Conservation (phyloP, 2,888 invertebrate genomes). For the Hecatera dysodea region DNA sequence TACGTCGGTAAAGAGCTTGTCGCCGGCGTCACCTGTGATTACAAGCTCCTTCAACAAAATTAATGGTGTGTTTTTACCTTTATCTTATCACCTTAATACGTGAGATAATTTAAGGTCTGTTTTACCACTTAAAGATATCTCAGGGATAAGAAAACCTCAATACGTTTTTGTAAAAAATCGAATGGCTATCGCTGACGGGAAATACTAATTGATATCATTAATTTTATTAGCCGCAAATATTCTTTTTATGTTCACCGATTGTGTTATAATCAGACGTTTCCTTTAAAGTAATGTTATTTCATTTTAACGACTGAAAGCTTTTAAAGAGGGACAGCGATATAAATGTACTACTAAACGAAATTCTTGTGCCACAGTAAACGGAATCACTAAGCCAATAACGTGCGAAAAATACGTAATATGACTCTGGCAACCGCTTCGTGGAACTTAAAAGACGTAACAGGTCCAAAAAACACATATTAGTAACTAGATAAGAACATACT, state of each 20-base stretch:
- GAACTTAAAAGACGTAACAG: not conserved
- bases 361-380: not conserved
- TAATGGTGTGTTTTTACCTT: constrained; percentile 64
- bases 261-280: constrained; percentile 15
- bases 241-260: constrained; percentile 44
- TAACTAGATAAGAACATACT: not conserved
- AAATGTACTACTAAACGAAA: not conserved
- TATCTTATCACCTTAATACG: constrained; percentile 66
- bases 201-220: constrained; percentile 59
- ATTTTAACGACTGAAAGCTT: constrained; percentile 41
- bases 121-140: constrained; percentile 67
- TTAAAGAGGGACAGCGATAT: constrained; percentile 9
- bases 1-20: constrained; percentile 60
- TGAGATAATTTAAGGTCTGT: constrained; percentile 64
- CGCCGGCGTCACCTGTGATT: constrained; percentile 58
- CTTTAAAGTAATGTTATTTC: constrained; percentile 26
- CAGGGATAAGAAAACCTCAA: constrained; percentile 47
- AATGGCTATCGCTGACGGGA: constrained; percentile 47
- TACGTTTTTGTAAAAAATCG: constrained; percentile 42
- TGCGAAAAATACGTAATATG: not conserved
- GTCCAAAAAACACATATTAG: not conserved
- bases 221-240: constrained; percentile 54
- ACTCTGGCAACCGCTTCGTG: not conserved
- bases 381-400: not conserved
- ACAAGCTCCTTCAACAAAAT: constrained; percentile 63